Percentiles rank a stretch among this genome's conserved stretches.
Evolutionary conservation across 2,888 invertebrate genomes (phyloP).

Genomic region (Lasioglossum calceatum): DNA sequence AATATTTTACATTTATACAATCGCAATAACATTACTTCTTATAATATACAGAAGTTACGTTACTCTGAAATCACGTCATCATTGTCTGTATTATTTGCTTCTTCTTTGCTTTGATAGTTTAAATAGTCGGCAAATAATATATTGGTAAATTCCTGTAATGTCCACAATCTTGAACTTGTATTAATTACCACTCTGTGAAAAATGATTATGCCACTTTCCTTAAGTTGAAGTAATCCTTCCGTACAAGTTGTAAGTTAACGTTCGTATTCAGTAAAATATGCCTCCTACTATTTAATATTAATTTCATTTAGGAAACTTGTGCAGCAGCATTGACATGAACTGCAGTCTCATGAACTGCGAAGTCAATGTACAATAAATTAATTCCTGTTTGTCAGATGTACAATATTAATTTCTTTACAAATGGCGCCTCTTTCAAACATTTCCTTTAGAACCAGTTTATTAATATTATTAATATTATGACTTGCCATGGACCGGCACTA

Average conservation of each 20-base stretch:
- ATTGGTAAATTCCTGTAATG: neutral
- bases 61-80: neutral
- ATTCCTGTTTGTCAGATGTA: neutral
- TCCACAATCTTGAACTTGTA: neutral
- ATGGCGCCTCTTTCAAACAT: neutral
- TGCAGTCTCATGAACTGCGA: neutral
- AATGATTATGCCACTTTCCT: neutral
- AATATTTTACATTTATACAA: neutral
- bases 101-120: too few relatives aligned
- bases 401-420: neutral
- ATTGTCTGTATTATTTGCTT: too few relatives aligned
- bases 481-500: neutral
- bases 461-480: neutral
- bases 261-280: neutral
- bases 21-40: neutral
- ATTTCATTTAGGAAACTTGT: neutral
- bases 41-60: neutral
- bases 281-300: neutral
- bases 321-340: neutral
- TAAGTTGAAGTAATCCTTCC: too few relatives aligned
- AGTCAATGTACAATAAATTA: neutral
- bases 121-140: too few relatives aligned
- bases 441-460: neutral
- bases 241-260: neutral
- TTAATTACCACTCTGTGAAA: neutral